Base-by-base conservation (phyloP, 2,888 invertebrate species). In the Stegophylla sp. region DNA sequence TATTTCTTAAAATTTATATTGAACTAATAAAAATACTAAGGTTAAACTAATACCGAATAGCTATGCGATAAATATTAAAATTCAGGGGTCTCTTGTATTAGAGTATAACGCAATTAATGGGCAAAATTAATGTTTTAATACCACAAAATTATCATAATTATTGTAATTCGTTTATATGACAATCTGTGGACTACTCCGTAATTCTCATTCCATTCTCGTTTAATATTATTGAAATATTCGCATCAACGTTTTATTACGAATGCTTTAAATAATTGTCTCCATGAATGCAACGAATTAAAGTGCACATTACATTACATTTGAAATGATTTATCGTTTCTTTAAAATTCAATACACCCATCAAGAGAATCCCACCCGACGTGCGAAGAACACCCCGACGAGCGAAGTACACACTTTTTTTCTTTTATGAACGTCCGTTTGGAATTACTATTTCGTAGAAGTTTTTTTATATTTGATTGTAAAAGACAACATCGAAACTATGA, bases 161-260 rank as follows among this genome's bases (percentile, higher is more conserved):
- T 64, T 64, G n/a, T n/a, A n/a, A 34, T 63, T 75, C 20, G 41
- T 61, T 28, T 64, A 48, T 59, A 56, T 51, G 12, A 20, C 41
- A 75, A 51, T 74, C 63, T 74, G 63, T 12, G 26, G 17, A 73
- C 26, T 23, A 73, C n/a, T 73, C n/a, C 45, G 45, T 73, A 61
- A 34, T 17, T 41, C 23, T 28, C 48, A n/a, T 75, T 51, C 34
- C 63, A 75, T 75, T 75, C 51, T 20, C 17, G 63, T 51, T 51
- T 64, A 51, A 75, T 75, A 64, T 63, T 51, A 75, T 63, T 75
- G 23, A 51, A 75, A 75, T 75, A 75, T 64, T 75, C 41, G 10
- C 34, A 23, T 63, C 20, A 51, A 51, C 51, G 41, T 64, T 75
- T 51, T 75, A 75, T 64, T 41, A 41, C 17, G 43, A 28, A 72